These are phyloP conservation scores for Colossoma macropomum DNA, from an alignment of 2,113 vertebrate species.

Conservation along the genomic window DNA sequence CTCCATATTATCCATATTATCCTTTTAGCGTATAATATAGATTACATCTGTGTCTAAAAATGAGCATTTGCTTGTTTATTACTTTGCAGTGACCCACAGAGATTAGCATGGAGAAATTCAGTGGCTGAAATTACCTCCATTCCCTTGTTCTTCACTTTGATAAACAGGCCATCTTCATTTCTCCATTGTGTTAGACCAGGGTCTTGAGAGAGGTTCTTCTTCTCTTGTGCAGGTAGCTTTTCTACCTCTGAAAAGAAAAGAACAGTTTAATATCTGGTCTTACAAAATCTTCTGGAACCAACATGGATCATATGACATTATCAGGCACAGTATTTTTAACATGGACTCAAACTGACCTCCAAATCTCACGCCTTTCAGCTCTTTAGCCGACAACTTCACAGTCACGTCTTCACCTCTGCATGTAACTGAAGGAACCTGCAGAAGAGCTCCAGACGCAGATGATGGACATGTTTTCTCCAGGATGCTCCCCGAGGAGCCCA, in stretches of 20 bases:
- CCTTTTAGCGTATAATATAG: too few relatives aligned
- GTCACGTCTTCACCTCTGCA: not conserved
- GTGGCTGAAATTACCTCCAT: not conserved
- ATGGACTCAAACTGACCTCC: not conserved
- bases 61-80: too few relatives aligned
- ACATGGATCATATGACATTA: not conserved
- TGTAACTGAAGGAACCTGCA: not conserved
- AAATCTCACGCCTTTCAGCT: not conserved
- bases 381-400: conserved; percentile 12
- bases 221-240: not conserved
- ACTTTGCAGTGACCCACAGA: too few relatives aligned
- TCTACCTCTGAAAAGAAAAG: not conserved
- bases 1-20: too few relatives aligned
- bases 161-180: not conserved
- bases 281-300: not conserved
- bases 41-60: too few relatives aligned
- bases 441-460: not conserved
- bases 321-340: not conserved
- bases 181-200: not conserved
- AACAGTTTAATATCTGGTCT: not conserved
- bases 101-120: too few relatives aligned
- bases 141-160: conserved; percentile 1
- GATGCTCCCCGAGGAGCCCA: not conserved
- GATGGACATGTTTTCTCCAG: conserved; percentile 15
- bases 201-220: not conserved